Evolutionary conservation across 2,888 invertebrate species (phyloP).

Genomic region (Lomographa bimaculata): DNA sequence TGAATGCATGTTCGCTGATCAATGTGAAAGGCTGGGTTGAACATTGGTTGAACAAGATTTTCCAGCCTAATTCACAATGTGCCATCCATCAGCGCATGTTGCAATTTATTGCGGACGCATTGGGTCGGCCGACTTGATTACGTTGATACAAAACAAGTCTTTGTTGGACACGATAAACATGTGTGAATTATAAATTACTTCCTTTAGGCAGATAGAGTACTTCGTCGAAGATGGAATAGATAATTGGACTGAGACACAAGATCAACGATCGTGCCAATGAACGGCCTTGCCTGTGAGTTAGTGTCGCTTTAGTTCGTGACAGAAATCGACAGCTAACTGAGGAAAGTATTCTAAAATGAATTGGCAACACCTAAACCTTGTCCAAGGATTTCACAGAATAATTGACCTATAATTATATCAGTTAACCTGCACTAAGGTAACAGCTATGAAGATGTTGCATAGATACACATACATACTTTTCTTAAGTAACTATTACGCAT

Average conservation of each 20-base stretch:
- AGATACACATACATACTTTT: too few species aligned
- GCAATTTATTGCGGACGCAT: constrained; percentile 56
- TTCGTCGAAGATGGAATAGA: neutral
- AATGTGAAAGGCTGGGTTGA: constrained; percentile 65
- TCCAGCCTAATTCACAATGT: constrained; percentile 68
- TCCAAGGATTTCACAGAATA: constrained; percentile 17
- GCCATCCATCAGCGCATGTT: constrained; percentile 47
- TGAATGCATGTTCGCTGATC: constrained; percentile 47
- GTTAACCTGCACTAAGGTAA: too few species aligned
- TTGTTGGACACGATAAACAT: constrained; percentile 7
- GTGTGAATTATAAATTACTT: constrained; percentile 5
- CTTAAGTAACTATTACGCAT: too few species aligned
- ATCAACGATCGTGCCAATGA: constrained; percentile 25
- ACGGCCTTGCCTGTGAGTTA: constrained; percentile 30
- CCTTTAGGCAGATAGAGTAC: constrained; percentile 3
- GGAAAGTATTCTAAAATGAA: constrained; percentile 18
- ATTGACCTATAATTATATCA: too few species aligned
- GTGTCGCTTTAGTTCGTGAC: constrained; percentile 24
- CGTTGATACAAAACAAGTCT: constrained; percentile 31
- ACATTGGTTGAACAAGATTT: constrained; percentile 57
- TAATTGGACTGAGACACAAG: constrained; percentile 1
- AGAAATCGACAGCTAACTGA: constrained; percentile 21
- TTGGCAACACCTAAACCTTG: constrained; percentile 17
- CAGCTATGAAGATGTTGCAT: constrained; percentile 6
- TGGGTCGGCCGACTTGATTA: constrained; percentile 46